Evolutionary conservation across 64 coral and sea anemone genomes (phyloP).

Genomic region (Catalaphyllia jardinei): DNA sequence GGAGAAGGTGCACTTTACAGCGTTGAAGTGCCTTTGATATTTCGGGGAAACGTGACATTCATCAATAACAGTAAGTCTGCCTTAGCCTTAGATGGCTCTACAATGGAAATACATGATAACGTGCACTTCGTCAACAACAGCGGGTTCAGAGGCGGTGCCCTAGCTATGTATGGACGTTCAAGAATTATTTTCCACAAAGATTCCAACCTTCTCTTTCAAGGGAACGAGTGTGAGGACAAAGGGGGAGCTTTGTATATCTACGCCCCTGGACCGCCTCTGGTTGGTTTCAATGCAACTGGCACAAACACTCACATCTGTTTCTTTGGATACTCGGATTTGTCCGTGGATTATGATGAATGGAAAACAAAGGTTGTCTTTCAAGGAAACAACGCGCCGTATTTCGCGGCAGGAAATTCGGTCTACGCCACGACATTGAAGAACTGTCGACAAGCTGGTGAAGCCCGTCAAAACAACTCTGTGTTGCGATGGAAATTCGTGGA

Average conservation of each 20-base stretch:
- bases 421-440: slow-evolving; percentile 80
- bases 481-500: slow-evolving; percentile 67
- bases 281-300: slow-evolving; percentile 80
- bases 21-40: slow-evolving; percentile 80
- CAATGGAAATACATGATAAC: slow-evolving; percentile 67
- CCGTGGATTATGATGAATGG: slow-evolving; percentile 72
- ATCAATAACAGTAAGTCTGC: slow-evolving; percentile 81
- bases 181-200: slow-evolving; percentile 59
- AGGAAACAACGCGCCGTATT: slow-evolving; percentile 56
- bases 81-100: slow-evolving; percentile 74
- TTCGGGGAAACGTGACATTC: slow-evolving; percentile 64
- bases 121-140: slow-evolving; percentile 67
- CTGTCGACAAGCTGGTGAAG: slow-evolving; percentile 73
- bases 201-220: slow-evolving; percentile 70
- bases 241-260: slow-evolving; percentile 87
- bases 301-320: slow-evolving; percentile 64
- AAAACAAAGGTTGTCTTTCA: slow-evolving; percentile 70
- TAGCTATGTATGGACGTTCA: slow-evolving; percentile 93
- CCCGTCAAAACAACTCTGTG: slow-evolving; percentile 54
- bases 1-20: slow-evolving; percentile 86
- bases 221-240: slow-evolving; percentile 57
- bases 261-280: slow-evolving; percentile 79
- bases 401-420: slow-evolving; percentile 51
- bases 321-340: slow-evolving; percentile 50
- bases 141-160: slow-evolving; percentile 83